Evolutionary conservation across 2,888 invertebrate species (phyloP), one percentile per base, ranked within the genome.

Genomic region (Parascotia fuliginaria): DNA sequence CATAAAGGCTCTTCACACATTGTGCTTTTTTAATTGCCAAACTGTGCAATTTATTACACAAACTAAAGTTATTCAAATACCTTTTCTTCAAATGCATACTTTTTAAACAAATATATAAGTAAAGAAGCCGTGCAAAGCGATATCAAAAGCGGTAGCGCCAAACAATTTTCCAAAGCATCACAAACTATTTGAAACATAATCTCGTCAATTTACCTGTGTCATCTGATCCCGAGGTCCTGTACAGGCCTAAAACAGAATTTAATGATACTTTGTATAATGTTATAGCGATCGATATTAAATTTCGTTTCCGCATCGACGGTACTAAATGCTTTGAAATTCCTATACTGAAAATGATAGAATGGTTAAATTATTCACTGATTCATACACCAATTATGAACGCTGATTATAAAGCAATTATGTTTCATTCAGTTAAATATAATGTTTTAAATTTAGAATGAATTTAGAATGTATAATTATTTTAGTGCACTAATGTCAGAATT

Each of bases 241-340:
- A 75, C 87, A 87, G 87, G 87, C 87, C 87, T 87, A 87, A 85
- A 88, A 88, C 87, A 88, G 85, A 87, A 87, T 87, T 83, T 73
- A 82, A 85, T 83, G 73, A 78, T 78, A 83, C 79, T 77, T 79
- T 83, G 80, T 82, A 83, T 80, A 83, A 79, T 75, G 56, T 73
- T 75, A 79, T 75, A 60, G 69, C 65, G 70, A 76, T 79, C 79
- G 74, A 77, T 75, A 75, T 73, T 75, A 65, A 68, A 77, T 76
- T 78, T 75, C 53, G 70, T 60, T 64, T 70, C 46, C 48, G 43
- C 47, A 38, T 12, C 36, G 27, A 27, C 12, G 22, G 37, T 33
- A 6, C 13, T n/a, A 27, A 13, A 28, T 36, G 16, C 27, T 14
- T 14, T 2, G 9, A 9, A 9, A 33, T n/a, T 9, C 33, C 9